These are phyloP conservation scores for Drosophila micromelanica DNA, from an alignment of 1,140 invertebrate species.

Conservation along the genomic window DNA sequence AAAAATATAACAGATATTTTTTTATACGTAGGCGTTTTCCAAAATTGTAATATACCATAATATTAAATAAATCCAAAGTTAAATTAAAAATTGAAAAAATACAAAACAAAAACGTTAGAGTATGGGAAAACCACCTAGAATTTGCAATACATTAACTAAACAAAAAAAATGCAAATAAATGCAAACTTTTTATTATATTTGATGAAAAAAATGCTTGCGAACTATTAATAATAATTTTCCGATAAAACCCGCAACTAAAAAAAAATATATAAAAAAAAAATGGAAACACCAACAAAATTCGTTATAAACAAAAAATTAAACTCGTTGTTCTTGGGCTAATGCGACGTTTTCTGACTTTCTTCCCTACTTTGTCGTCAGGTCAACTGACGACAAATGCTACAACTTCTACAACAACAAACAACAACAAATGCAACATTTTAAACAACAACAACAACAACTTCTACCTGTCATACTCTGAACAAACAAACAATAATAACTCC, in stretches of 20 bases:
- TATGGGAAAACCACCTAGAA: slow-evolving; percentile 6
- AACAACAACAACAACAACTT: slow-evolving; percentile 60
- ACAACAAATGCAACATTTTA: slow-evolving; percentile 51
- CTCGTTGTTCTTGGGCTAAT: slow-evolving; percentile 84
- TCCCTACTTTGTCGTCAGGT: slow-evolving; percentile 84
- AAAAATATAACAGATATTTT: slow-evolving; percentile 9
- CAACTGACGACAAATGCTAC: slow-evolving; percentile 84
- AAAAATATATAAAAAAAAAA: slow-evolving; percentile 5
- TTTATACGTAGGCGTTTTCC: slow-evolving; percentile 20
- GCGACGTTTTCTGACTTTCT: slow-evolving; percentile 84
- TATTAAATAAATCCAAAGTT: slow-evolving; percentile 74
- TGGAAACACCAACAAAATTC: slow-evolving; percentile 33
- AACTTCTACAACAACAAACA: slow-evolving; percentile 69
- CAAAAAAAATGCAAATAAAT: background rate
- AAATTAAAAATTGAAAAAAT: slow-evolving; percentile 64
- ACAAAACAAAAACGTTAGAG: slow-evolving; percentile 37
- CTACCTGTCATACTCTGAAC: slow-evolving; percentile 53
- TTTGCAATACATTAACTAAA: slow-evolving; percentile 8
- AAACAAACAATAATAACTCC: slow-evolving; percentile 57
- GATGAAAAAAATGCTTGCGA: slow-evolving; percentile 79
- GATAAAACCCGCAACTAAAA: slow-evolving; percentile 36
- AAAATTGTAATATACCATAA: slow-evolving; percentile 27
- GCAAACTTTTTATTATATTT: slow-evolving; percentile 54
- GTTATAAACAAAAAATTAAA: slow-evolving; percentile 50
- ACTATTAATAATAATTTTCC: slow-evolving; percentile 54